Evolutionary conservation across 1,140 invertebrate species (phyloP).

Genomic region (Rhopalosiphum padi): DNA sequence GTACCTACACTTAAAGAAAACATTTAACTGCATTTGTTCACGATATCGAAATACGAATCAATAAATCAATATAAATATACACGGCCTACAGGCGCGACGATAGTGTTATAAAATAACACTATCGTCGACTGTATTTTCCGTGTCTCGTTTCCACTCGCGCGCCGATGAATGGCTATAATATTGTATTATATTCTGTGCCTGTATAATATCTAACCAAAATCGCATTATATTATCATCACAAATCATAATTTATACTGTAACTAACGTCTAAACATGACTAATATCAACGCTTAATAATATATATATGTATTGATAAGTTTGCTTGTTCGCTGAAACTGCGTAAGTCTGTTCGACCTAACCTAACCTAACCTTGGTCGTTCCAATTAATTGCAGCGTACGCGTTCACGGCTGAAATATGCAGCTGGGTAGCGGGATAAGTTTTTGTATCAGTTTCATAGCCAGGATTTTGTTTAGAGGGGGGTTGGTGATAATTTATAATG

Average conservation of each 20-base stretch:
- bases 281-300: too few relatives aligned
- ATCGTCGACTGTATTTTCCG: not conserved
- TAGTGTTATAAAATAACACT: not conserved
- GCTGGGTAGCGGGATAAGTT: too few relatives aligned
- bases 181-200: not conserved
- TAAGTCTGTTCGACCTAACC: too few relatives aligned
- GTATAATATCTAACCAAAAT: not conserved
- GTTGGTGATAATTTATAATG: too few relatives aligned
- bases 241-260: not conserved
- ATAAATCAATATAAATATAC: conserved; percentile 71
- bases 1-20: conserved; percentile 58
- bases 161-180: not conserved
- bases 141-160: conserved; percentile 21
- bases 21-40: not conserved
- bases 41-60: not conserved
- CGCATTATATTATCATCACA: not conserved
- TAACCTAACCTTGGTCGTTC: too few relatives aligned
- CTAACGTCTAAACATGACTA: not conserved
- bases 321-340: too few relatives aligned
- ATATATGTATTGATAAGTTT: too few relatives aligned
- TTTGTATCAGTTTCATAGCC: too few relatives aligned
- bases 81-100: conserved; percentile 64
- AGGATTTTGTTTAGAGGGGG: too few relatives aligned
- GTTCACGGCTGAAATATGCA: too few relatives aligned
- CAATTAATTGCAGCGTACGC: too few relatives aligned